Percentiles rank a stretch among this genome's conserved stretches.
These are phyloP conservation scores for Rotaria sp. DNA, from an alignment of 2,888 invertebrate genomes.

Conservation along the genomic window DNA sequence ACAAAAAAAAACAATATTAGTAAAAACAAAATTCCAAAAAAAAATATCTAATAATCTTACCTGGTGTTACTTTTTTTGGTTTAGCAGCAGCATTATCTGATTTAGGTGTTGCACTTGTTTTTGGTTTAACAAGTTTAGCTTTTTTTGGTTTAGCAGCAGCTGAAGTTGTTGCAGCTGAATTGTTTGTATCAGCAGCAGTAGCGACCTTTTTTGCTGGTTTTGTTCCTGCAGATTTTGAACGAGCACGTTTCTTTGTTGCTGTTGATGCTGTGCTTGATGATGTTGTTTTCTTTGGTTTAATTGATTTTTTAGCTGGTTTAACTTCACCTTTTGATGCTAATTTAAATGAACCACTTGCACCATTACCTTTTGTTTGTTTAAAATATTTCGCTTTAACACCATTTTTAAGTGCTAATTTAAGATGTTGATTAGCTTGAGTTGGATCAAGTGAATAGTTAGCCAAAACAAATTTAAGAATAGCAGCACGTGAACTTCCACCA, in stretches of 20 bases:
- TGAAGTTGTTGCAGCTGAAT: background rate
- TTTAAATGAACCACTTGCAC: constrained; percentile 40
- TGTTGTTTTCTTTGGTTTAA: background rate
- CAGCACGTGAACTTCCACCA: constrained; percentile 56
- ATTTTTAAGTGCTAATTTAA: constrained; percentile 38
- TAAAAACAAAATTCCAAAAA: background rate
- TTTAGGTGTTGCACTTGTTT: constrained; percentile 15
- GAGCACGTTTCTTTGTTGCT: background rate
- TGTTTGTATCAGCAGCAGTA: background rate
- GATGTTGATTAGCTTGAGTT: constrained; percentile 44
- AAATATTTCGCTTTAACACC: constrained; percentile 34
- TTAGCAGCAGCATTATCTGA: background rate
- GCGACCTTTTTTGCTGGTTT: background rate
- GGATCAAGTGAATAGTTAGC: constrained; percentile 54
- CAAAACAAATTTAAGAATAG: constrained; percentile 56
- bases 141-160: background rate
- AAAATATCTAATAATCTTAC: background rate
- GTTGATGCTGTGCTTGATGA: background rate
- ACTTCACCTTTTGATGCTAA: background rate
- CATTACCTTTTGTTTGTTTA: constrained; percentile 35
- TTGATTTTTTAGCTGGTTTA: background rate
- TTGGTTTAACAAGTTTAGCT: background rate
- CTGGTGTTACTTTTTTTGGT: background rate
- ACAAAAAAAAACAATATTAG: background rate
- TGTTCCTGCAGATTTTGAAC: background rate